phyloP scores from a whole-genome alignment of 2,113 vertebrate species.

The Sinocyclocheilus grahami region DNA sequence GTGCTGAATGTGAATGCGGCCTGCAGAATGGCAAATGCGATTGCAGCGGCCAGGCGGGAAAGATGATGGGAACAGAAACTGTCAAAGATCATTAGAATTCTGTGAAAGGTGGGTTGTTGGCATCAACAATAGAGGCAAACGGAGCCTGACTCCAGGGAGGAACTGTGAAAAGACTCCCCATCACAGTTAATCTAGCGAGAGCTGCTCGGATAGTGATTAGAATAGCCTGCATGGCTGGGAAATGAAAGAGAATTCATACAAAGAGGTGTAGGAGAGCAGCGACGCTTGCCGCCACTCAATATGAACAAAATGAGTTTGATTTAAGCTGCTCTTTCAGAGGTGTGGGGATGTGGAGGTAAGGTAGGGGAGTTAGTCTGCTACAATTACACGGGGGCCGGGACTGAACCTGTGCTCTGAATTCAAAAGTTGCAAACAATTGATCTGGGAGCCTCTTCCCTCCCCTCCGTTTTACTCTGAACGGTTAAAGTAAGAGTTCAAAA shows the following conservation, averaged over 20 bases:
- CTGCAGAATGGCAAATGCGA: slow-evolving; percentile 39
- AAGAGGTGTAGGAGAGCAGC: slow-evolving; percentile 38
- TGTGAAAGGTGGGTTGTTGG: slow-evolving; percentile 53
- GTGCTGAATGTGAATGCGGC: slow-evolving; percentile 36
- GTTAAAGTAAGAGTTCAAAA: slow-evolving; percentile 28
- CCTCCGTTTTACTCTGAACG: neutral
- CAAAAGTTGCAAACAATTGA: slow-evolving; percentile 5
- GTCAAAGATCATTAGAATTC: slow-evolving; percentile 58
- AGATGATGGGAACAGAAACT: slow-evolving; percentile 48
- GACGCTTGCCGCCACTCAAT: slow-evolving; percentile 26
- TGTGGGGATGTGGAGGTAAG: slow-evolving; percentile 23
- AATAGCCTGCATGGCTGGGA: slow-evolving; percentile 47
- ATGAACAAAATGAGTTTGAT: slow-evolving; percentile 46
- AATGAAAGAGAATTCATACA: slow-evolving; percentile 45
- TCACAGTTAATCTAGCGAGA: slow-evolving; percentile 45
- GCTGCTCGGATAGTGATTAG: slow-evolving; percentile 47
- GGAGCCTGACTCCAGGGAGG: slow-evolving; percentile 37
- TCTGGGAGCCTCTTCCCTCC: neutral
- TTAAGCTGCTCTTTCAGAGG: slow-evolving; percentile 39
- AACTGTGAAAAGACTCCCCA: slow-evolving; percentile 45
- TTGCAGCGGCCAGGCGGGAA: slow-evolving; percentile 34
- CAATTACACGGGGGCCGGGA: slow-evolving; percentile 27
- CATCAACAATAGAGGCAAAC: slow-evolving; percentile 51
- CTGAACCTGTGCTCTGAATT: neutral
- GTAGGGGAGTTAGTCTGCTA: slow-evolving; percentile 29